phyloP scores from a whole-genome alignment of 2,797 vertebrate genomes.

The Atherinosoma microstoma region DNA sequence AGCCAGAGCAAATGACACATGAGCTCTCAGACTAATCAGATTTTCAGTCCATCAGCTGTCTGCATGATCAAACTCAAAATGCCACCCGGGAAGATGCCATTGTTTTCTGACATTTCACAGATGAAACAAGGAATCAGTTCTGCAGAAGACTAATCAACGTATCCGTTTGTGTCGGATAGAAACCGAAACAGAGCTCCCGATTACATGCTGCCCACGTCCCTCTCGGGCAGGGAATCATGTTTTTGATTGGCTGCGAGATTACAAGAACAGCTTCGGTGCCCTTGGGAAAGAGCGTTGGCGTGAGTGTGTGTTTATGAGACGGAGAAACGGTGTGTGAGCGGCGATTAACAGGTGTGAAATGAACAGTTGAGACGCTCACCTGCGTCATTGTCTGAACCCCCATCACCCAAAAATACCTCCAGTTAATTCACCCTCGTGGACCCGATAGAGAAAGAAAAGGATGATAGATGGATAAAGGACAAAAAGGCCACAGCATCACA shows the following conservation, averaged over 20 bases:
- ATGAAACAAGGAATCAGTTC: not conserved
- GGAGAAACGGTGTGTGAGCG: constrained; percentile 16
- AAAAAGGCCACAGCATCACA: not conserved
- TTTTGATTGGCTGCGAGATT: constrained; percentile 60
- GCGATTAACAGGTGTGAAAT: constrained; percentile 74
- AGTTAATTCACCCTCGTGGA: constrained; percentile 24
- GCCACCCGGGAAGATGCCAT: not conserved
- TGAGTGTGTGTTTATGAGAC: constrained; percentile 24
- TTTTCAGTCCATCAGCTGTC: not conserved
- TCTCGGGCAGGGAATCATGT: constrained; percentile 31
- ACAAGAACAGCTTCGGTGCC: constrained; percentile 37
- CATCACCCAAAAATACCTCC: not conserved
- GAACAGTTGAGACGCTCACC: constrained; percentile 66
- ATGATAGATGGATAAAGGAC: not conserved
- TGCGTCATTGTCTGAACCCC: constrained; percentile 59
- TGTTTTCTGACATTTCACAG: not conserved
- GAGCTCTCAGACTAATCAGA: not conserved
- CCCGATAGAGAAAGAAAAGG: constrained; percentile 1
- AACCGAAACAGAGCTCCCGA: constrained; percentile 13
- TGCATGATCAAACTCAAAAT: not conserved
- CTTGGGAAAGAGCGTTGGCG: constrained; percentile 41
- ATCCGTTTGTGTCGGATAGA: not conserved
- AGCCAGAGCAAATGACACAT: not conserved
- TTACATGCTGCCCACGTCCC: constrained; percentile 46
- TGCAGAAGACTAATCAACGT: not conserved